Evolutionary conservation across 2,888 invertebrate genomes (phyloP), one percentile per base, ranked within the genome.

Genomic region (Erynnis tages): DNA sequence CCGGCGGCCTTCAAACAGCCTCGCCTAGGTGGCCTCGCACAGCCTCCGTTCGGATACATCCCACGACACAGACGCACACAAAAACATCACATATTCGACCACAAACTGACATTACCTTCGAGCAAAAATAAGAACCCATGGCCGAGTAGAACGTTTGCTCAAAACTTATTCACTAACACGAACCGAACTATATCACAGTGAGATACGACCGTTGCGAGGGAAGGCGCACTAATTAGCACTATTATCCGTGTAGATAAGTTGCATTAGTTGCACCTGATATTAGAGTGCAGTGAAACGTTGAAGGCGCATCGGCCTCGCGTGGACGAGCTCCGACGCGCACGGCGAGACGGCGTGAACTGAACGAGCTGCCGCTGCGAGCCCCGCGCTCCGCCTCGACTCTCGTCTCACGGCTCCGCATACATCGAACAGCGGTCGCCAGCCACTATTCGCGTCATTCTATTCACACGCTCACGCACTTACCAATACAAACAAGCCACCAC

Each of bases 1-100:
- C 70, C 79, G 80, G 78, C 86, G 88, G 89, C 89, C 89, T 89
- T 88, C 89, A 83, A 76, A 81, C 80, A 82, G 84, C 80, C 85
- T 84, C 80, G 84, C 77, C 82, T 80, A 79, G 77, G 68, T 75
- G 68, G 71, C 75, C 52, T 52, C 44, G 69, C 74, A 71, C 72
- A 71, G 74, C 67, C 76, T 79, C 73, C 75, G 69, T 66, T 69
- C 67, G 67, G 66, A 62, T 67, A 71, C 70, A 75, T 73, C 73
- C 76, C 72, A 66, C 73, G 67, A 70, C 68, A 64, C 68, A 71
- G 61, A 70, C 72, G 65, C 76, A 74, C 72, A 75, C 67, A 73
- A 71, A 69, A 68, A 73, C 69, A 71, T 61, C 71, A 69, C 67
- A 67, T 75, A 78, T 74, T 71, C 66, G 73, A 76, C 65, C 73